Evolutionary conservation across 2,888 invertebrate genomes (phyloP).

Genomic region (Darwinula stevensoni): DNA sequence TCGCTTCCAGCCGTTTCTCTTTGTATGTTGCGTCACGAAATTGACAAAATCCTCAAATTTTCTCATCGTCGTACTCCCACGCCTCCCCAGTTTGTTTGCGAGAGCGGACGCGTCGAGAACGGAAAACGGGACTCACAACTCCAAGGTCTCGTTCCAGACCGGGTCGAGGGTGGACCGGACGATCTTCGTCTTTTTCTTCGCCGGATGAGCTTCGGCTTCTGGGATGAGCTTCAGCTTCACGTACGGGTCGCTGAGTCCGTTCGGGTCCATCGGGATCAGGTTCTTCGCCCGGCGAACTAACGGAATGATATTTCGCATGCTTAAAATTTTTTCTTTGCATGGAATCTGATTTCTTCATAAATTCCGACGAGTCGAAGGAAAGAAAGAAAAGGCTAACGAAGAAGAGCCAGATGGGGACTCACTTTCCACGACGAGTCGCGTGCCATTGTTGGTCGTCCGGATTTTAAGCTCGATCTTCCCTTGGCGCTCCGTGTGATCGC

Average conservation of each 20-base stretch:
- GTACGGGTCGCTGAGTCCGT: constrained; percentile 94
- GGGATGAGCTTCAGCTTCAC: constrained; percentile 95
- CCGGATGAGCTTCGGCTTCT: constrained; percentile 55
- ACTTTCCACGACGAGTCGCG: constrained; percentile 42
- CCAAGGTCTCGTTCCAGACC: constrained; percentile 81
- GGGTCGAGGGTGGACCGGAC: constrained; percentile 83
- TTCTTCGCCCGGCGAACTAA: constrained; percentile 82
- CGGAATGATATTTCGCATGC: too few species aligned
- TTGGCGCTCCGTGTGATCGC: constrained; percentile 94
- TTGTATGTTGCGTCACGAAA: too few species aligned
- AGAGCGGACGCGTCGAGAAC: constrained; percentile 6
- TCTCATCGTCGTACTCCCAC: too few species aligned
- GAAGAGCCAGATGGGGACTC: background rate
- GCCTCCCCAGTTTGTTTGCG: background rate
- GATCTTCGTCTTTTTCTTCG: constrained; percentile 93
- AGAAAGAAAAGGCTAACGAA: constrained; percentile 3
- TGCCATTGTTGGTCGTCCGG: constrained; percentile 43
- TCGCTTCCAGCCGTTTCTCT: too few species aligned
- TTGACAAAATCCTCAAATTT: too few species aligned
- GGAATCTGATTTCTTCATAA: too few species aligned
- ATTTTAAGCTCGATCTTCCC: constrained; percentile 71
- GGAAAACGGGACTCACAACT: constrained; percentile 39
- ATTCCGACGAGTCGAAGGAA: constrained; percentile 9
- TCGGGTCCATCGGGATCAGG: constrained; percentile 98
- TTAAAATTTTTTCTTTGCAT: too few species aligned